phyloP scores from a whole-genome alignment of 2,113 vertebrate species.

The Zingel zingel region DNA sequence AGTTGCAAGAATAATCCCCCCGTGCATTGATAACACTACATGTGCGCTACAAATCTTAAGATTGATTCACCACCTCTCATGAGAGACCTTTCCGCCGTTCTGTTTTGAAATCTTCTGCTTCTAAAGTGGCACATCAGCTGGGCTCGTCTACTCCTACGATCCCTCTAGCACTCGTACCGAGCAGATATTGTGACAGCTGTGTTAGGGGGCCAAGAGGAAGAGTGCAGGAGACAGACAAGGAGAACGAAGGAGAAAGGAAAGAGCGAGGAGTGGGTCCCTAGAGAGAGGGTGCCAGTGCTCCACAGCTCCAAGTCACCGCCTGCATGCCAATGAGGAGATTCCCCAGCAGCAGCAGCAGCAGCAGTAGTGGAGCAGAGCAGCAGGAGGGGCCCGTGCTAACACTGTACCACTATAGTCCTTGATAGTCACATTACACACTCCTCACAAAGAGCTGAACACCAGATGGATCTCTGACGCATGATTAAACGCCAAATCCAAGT shows the following conservation, averaged over 20 bases:
- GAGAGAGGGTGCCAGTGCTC: constrained; percentile 80
- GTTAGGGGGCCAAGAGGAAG: constrained; percentile 49
- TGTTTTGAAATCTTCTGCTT: constrained; percentile 64
- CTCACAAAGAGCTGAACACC: constrained; percentile 48
- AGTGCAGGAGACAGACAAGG: constrained; percentile 63
- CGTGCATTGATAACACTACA: constrained; percentile 16
- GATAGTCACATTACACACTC: constrained; percentile 54
- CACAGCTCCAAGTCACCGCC: constrained; percentile 71
- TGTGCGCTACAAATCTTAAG: constrained; percentile 53
- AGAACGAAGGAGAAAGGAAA: constrained; percentile 73
- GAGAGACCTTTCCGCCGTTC: constrained; percentile 65
- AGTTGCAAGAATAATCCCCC: constrained; percentile 36
- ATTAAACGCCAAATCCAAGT: constrained; percentile 26
- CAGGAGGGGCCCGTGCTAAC: constrained; percentile 66
- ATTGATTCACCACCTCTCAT: constrained; percentile 61
- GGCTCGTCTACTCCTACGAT: constrained; percentile 45
- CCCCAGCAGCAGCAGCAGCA: constrained; percentile 73
- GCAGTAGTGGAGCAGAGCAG: constrained; percentile 55
- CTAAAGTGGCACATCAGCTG: constrained; percentile 60
- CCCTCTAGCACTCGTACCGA: constrained; percentile 47
- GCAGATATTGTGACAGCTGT: constrained; percentile 79
- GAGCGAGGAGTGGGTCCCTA: constrained; percentile 71
- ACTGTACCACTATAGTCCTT: constrained; percentile 67
- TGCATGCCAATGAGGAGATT: constrained; percentile 86
- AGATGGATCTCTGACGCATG: constrained; percentile 18